Evolutionary conservation across 2,113 vertebrate species (phyloP).

Genomic region (Muntiacus reevesi): DNA sequence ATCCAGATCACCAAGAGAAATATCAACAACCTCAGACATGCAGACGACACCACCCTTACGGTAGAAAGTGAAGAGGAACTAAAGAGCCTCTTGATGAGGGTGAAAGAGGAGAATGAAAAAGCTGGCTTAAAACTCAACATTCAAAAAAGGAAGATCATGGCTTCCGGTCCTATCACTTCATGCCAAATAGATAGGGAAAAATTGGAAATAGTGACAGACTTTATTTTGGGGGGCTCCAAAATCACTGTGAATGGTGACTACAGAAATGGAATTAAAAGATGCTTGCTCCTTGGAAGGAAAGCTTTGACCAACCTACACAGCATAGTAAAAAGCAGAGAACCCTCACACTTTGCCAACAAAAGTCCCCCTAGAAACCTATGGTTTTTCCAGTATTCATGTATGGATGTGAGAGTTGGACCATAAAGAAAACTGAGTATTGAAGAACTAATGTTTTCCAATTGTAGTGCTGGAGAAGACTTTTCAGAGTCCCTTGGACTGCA

Average conservation of each 20-base stretch:
- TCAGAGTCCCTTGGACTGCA: background rate
- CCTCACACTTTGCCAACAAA: background rate
- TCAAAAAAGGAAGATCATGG: background rate
- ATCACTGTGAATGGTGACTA: background rate
- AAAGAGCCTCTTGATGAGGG: background rate
- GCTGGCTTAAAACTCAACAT: background rate
- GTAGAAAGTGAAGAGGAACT: background rate
- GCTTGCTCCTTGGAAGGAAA: background rate
- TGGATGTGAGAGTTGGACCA: background rate
- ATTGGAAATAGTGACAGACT: background rate
- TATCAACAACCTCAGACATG: background rate
- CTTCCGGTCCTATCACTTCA: background rate
- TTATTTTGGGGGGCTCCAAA: rapidly evolving
- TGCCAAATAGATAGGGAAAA: background rate
- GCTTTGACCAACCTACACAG: background rate
- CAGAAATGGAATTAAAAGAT: background rate
- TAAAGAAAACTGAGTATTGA: background rate
- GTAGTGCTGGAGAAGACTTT: background rate
- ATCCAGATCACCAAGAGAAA: background rate
- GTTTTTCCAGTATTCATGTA: background rate
- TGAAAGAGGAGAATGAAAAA: background rate
- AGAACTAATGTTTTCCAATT: background rate
- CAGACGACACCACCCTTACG: background rate
- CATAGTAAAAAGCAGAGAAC: background rate
- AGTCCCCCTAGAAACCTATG: background rate